Evolutionary conservation across 2,113 vertebrate species (phyloP).

Genomic region (Trogon melanurus): DNA sequence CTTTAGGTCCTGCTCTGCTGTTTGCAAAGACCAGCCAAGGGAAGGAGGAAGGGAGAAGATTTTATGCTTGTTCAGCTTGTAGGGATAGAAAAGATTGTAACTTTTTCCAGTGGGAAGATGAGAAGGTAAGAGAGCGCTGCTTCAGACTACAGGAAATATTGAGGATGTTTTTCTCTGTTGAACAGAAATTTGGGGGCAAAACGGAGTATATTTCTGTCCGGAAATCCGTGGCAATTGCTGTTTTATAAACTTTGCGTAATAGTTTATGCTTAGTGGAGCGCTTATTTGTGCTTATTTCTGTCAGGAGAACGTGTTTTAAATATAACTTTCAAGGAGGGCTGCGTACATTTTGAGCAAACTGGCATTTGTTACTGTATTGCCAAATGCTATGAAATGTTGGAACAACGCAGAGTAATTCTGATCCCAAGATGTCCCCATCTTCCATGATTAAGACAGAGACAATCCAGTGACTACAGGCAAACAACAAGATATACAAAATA

Average conservation of each 20-base stretch:
- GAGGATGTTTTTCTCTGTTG: neutral
- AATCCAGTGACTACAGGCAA: neutral
- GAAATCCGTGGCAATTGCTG: neutral
- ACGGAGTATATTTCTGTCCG: neutral
- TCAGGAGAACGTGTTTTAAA: fast-evolving
- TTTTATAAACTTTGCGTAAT: neutral
- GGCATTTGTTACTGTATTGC: neutral
- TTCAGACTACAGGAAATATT: fast-evolving
- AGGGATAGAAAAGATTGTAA: constrained; percentile 92
- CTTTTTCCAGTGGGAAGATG: constrained; percentile 96
- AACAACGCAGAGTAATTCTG: neutral
- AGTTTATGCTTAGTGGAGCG: neutral
- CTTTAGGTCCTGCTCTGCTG: constrained; percentile 87
- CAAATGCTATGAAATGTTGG: neutral
- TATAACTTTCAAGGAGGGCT: neutral
- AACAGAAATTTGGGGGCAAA: neutral
- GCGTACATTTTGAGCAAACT: neutral
- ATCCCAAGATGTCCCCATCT: neutral
- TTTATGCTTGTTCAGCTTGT: constrained; percentile 95
- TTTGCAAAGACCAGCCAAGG: constrained; percentile 83
- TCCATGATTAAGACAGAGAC: neutral
- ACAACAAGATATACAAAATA: neutral
- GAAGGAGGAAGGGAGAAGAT: constrained; percentile 76
- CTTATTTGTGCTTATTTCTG: neutral
- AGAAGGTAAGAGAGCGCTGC: constrained; percentile 80